Percentiles rank a stretch among this genome's conserved stretches.
Conservation (phyloP, 2,888 invertebrate species). For the Zelleria hepariella region DNA sequence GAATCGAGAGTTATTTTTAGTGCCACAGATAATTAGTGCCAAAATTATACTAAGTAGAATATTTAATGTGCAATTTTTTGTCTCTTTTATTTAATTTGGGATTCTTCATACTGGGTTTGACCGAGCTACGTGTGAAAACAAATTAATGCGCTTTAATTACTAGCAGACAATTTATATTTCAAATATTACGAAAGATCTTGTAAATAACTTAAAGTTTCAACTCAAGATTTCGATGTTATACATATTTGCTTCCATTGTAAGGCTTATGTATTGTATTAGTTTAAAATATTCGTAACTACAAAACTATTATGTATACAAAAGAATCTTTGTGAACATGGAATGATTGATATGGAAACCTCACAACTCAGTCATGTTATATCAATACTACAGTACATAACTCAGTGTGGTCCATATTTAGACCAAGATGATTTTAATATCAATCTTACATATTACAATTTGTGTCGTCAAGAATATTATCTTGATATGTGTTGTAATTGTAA, state of each 20-base stretch:
- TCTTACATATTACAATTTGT: slow-evolving; percentile 55
- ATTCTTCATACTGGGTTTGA: slow-evolving; percentile 55
- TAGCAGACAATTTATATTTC: slow-evolving; percentile 2
- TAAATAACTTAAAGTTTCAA: slow-evolving; percentile 49
- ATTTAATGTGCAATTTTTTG: slow-evolving; percentile 69
- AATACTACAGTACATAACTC: slow-evolving; percentile 4
- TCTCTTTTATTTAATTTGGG: slow-evolving; percentile 61
- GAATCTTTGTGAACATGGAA: slow-evolving; percentile 3
- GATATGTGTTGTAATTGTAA: slow-evolving; percentile 49
- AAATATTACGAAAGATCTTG: slow-evolving; percentile 32
- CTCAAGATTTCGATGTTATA: slow-evolving; percentile 45
- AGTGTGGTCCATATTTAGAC: slow-evolving; percentile 51
- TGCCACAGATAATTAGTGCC: slow-evolving; percentile 77
- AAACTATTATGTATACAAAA: slow-evolving; percentile 6
- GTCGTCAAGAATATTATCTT: slow-evolving; percentile 41
- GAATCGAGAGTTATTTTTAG: slow-evolving; percentile 66
- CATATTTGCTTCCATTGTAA: slow-evolving; percentile 63
- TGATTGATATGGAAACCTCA: slow-evolving; percentile 1
- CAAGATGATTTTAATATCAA: slow-evolving; percentile 59
- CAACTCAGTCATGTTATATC: background rate
- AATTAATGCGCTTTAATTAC: slow-evolving; percentile 65
- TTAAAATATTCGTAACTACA: slow-evolving; percentile 37
- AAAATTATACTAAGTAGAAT: slow-evolving; percentile 71
- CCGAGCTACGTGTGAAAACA: slow-evolving; percentile 58
- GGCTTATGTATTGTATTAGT: slow-evolving; percentile 54